A percentile compares a stretch with the other conserved stretches of the same genome.
phyloP scores from a whole-genome alignment of 2,797 vertebrate species.

The Lemur catta region DNA sequence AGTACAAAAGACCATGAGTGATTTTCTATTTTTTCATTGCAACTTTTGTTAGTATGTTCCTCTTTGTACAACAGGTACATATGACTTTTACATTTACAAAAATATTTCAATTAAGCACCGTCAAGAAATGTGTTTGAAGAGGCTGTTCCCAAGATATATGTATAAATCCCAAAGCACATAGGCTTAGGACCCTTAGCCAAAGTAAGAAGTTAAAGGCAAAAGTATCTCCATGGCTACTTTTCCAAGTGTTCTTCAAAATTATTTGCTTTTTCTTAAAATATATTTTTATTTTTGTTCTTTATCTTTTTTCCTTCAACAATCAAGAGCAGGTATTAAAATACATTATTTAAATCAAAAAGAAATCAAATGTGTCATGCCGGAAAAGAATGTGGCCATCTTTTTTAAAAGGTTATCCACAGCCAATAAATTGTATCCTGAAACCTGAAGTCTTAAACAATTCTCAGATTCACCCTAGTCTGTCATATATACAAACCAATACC shows the following conservation, averaged over 20 bases:
- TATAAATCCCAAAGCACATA: neutral
- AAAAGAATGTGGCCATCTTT: neutral
- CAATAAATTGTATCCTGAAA: neutral
- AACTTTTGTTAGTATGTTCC: neutral
- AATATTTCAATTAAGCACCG: neutral
- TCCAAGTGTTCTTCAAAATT: neutral
- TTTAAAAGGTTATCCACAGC: neutral
- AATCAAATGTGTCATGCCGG: neutral
- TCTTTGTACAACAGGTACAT: neutral
- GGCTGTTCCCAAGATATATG: neutral
- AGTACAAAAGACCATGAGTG: neutral
- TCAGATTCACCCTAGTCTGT: neutral
- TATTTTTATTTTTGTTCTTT: neutral
- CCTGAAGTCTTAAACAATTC: neutral
- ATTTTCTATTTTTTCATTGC: neutral
- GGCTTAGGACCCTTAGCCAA: neutral
- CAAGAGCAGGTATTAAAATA: neutral
- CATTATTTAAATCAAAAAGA: neutral
- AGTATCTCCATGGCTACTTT: neutral
- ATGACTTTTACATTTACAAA: constrained; percentile 14
- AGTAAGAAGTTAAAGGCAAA: neutral
- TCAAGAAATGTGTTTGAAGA: neutral
- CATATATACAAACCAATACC: neutral
- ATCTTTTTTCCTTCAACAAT: too few species aligned
- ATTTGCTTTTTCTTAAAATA: neutral